Evolutionary conservation across 2,113 vertebrate species (phyloP), one percentile per base, ranked within the genome.

Genomic region (Alectura lathami): DNA sequence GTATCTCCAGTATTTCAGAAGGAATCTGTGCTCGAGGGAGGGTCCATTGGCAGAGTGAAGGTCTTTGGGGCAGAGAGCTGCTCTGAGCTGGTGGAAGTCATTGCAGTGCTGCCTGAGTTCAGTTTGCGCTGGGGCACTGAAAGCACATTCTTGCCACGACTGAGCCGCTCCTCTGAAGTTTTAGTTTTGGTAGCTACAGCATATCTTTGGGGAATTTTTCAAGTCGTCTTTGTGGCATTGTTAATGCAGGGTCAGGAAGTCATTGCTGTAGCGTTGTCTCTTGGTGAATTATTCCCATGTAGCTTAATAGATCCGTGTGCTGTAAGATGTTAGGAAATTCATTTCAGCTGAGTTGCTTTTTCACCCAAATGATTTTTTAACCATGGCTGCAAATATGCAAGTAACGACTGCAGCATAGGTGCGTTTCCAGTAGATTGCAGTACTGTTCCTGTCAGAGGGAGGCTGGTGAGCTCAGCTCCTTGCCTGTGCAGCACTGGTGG

Each of bases 321-420:
- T 20, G 23, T n/a, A n/a, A 57, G 18, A 36, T 17, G 20, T 59
- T 36, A 57, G 62, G 34, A 45, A 85, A 66, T 63, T 59, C 45
- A 42, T 78, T 78, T 91, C 8, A 43, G 60, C 17, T 75, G 0
- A 66, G 53, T 45, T 57, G 14, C 5, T 91, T 89, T 89, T 62
- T 56, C 40, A 60, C 17, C 7, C 13, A 38, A 53, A 27, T 77
- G 43, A 32, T 57, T 81, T 18, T 81, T 48, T 60, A 74, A 36
- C 24, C 16, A 24, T 36, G 27, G 16, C 5, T 77, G 27, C 30
- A 15, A 22, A 42, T 74, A 34, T 74, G 21, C 50, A 7, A 88
- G 30, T 38, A 16, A 29, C 63, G 63, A 5, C 38, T 50, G 48
- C 45, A 17, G 13, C 66, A 3, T 1, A 0, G 2, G 1, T 88